A percentile compares a stretch with the other conserved stretches of the same genome.
Conservation (phyloP, 2,113 vertebrate genomes). For the Lophochroa leadbeateri region DNA sequence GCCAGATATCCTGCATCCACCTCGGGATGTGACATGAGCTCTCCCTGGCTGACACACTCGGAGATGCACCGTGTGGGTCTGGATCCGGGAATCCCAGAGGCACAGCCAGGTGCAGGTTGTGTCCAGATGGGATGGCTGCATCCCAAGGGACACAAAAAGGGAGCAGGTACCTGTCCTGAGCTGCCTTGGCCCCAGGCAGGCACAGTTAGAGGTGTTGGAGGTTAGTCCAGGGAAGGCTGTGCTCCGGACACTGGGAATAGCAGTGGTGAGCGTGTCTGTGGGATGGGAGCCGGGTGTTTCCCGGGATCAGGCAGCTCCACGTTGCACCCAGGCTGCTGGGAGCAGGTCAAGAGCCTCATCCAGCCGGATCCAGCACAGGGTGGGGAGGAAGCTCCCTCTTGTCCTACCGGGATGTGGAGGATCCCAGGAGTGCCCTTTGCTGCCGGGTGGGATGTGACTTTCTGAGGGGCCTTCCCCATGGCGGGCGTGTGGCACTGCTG, state of each 20-base stretch:
- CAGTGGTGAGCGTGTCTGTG: neutral
- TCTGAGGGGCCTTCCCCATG: neutral
- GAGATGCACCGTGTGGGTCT: neutral
- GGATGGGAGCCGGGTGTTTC: neutral
- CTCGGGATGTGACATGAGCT: no score
- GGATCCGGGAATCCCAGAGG: no score
- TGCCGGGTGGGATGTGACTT: neutral
- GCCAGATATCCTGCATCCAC: neutral
- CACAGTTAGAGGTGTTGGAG: no score
- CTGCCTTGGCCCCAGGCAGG: neutral
- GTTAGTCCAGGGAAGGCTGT: neutral
- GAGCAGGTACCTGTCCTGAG: no score
- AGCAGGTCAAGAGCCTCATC: no score
- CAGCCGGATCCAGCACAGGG: no score
- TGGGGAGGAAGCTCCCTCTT: neutral
- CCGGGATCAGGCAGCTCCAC: neutral
- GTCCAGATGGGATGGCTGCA: neutral
- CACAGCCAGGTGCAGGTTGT: neutral
- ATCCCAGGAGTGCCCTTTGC: neutral
- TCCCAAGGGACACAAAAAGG: neutral
- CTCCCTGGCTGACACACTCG: neutral
- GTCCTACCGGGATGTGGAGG: accelerated
- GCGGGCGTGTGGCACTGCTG: neutral
- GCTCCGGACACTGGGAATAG: no score
- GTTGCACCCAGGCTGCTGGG: neutral